Percentiles rank a stretch among this genome's conserved stretches.
Evolutionary conservation across 1,140 invertebrate genomes (phyloP).

Genomic region (Oedothorax gibbosus): DNA sequence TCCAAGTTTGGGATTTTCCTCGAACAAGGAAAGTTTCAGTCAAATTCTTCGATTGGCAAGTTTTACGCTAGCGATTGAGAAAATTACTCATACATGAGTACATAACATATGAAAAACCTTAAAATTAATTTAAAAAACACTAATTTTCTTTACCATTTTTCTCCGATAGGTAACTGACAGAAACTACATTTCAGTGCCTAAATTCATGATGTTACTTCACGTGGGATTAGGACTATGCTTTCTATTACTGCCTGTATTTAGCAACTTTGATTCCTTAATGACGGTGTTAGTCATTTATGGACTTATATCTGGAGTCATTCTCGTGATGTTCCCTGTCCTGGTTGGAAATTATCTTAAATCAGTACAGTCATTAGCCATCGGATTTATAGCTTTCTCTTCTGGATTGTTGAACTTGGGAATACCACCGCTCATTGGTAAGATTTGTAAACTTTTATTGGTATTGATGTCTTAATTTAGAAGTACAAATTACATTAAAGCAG

Average conservation of each 20-base stretch:
- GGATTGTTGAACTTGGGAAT: slow-evolving; percentile 21
- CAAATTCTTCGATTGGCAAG: no score
- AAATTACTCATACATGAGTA: no score
- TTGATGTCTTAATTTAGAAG: no score
- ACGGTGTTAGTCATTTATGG: slow-evolving; percentile 18
- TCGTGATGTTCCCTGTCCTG: slow-evolving; percentile 47
- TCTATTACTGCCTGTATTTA: slow-evolving; percentile 10
- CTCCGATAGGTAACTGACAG: slow-evolving; percentile 12
- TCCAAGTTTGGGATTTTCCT: no score
- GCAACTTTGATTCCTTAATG: slow-evolving; percentile 8
- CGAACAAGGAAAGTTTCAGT: no score
- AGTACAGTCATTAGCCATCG: slow-evolving; percentile 46
- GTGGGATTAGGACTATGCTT: slow-evolving; percentile 28
- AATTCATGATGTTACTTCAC: slow-evolving; percentile 43
- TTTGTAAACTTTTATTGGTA: no score
- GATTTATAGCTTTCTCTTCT: slow-evolving; percentile 20
- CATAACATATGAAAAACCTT: no score
- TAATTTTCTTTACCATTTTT: no score
- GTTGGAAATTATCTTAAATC: slow-evolving; percentile 30
- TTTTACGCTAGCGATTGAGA: no score
- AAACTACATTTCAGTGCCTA: slow-evolving; percentile 20
- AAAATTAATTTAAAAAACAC: no score
- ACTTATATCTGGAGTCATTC: slow-evolving; percentile 1
- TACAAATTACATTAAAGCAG: no score
- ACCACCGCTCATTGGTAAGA: slow-evolving; percentile 41